Evolutionary conservation across 2,113 vertebrate species (phyloP), one percentile per base, ranked within the genome.

Genomic region (Synodontis membranacea): DNA sequence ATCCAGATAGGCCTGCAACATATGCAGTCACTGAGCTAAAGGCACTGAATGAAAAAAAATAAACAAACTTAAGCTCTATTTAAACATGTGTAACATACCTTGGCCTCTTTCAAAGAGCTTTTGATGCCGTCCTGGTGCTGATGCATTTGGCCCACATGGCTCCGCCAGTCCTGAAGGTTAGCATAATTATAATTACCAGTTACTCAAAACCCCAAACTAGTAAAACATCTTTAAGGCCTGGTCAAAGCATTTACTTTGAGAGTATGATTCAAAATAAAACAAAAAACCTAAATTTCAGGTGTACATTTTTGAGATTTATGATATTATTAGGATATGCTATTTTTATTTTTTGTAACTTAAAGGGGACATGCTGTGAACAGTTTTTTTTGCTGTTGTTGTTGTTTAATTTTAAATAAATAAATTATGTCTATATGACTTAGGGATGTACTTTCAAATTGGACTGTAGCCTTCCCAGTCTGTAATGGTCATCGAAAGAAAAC

Each of bases 61-160:
- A 75, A 44, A 84, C 23, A 60, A 54, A 58, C 2, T 5, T 37
- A 3, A 39, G n/a, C 21, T 48, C 31, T 1, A 9, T 52, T 46
- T 68, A 21, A 62, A 70, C 50, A 34, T 66, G 58, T 39, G 12
- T 7, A n/a, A 52, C 54, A 75, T 92, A 99, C 97, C 95, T 95
- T 97, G 80, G 98, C 94, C 83, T 99, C 97, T 89, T 95, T 96
- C 88, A 99, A 94, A 34, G 97, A 96, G 56, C 95, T 95, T 90
- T 96, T 96, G 91, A 98, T 99, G 83, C 96, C 97, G 84, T 96
- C 96, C 92, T 95, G 95, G 91, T 99, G 96, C 80, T 98, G 97
- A 90, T 99, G 98, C 96, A 99, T 99, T 93, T 99, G 97, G 92
- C 98, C 97, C 89, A 99, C 94, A 10, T 98, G 98, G 90, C 96